Evolutionary conservation across 2,888 invertebrate genomes (phyloP).

Genomic region (Andrena fulva): DNA sequence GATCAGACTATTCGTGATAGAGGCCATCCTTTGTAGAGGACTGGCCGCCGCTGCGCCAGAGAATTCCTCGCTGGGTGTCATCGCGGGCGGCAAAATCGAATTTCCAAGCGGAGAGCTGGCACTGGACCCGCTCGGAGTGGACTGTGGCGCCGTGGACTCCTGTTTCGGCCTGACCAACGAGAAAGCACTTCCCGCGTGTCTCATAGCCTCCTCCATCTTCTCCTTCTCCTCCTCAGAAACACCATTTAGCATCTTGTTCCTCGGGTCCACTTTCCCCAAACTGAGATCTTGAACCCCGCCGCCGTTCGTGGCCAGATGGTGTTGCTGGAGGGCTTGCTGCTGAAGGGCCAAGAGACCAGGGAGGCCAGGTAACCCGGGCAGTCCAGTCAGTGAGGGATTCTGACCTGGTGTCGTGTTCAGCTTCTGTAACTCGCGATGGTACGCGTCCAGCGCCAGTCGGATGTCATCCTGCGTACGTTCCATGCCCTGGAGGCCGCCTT

Average conservation of each 20-base stretch:
- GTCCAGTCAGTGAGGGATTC: slow-evolving; percentile 85
- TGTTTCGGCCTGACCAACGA: slow-evolving; percentile 94
- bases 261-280: slow-evolving; percentile 88
- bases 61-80: slow-evolving; percentile 93
- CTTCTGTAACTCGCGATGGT: slow-evolving; percentile 96
- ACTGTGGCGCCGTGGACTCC: slow-evolving; percentile 89
- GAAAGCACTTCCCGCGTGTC: slow-evolving; percentile 93
- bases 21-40: slow-evolving; percentile 98
- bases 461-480: slow-evolving; percentile 93
- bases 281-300: slow-evolving; percentile 92
- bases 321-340: slow-evolving; percentile 88
- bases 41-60: slow-evolving; percentile 93
- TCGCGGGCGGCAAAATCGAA: slow-evolving; percentile 93
- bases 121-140: slow-evolving; percentile 89
- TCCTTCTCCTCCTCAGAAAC: slow-evolving; percentile 90
- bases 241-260: slow-evolving; percentile 88
- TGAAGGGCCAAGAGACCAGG: slow-evolving; percentile 91
- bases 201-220: slow-evolving; percentile 89
- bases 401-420: slow-evolving; percentile 88
- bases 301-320: slow-evolving; percentile 83
- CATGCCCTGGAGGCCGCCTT: slow-evolving; percentile 81
- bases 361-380: slow-evolving; percentile 87
- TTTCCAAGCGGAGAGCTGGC: slow-evolving; percentile 94
- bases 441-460: slow-evolving; percentile 95
- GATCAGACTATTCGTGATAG: slow-evolving; percentile 98